Evolutionary conservation across 2,113 vertebrate genomes (phyloP), one percentile per base, ranked within the genome.

Genomic region (Grammomys surdaster): DNA sequence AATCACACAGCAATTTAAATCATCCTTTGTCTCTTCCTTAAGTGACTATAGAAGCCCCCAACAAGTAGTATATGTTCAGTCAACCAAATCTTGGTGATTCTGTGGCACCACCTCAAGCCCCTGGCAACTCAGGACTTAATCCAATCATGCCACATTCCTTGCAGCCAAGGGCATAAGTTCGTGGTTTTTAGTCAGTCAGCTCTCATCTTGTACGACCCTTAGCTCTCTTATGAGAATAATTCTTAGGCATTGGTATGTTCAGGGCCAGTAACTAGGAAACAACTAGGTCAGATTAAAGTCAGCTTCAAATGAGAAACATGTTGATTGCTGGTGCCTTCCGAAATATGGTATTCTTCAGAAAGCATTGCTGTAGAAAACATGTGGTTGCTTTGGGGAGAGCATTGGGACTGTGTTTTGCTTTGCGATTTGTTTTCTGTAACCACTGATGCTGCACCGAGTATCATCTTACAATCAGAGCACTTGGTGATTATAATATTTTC

Each of bases 401-500:
- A 80, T 96, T 90, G 84, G 92, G 94, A 96, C 96, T 96, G 96
- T 97, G 95, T 97, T 98, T 96, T 96, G 94, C 97, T 97, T 97
- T 96, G 97, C 6, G 93, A 97, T 97, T 97, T 97, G 95, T 97
- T 97, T 97, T 97, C 97, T 92, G 93, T 97, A 97, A 98, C 97
- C 96, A 92, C 97, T 95, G 97, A 97, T 98, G 97, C 92, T 97
- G 97, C 93, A 94, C 96, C 86, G 88, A 93, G 95, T 96, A 97
- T 98, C 97, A 97, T 97, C 97, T 98, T 98, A 97, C 97, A 97
- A 97, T 98, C 97, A 98, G 97, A 98, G 97, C 97, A 96, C 97
- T 97, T 96, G 95, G 97, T 96, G 97, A 98, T 98, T 98, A 97
- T 98, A 98, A 97, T 97, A 98, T 98, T 98, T 97, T 97, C 97